Evolutionary conservation across 2,888 invertebrate species (phyloP), one percentile per base, ranked within the genome.

Genomic region (Andrena marginata): DNA sequence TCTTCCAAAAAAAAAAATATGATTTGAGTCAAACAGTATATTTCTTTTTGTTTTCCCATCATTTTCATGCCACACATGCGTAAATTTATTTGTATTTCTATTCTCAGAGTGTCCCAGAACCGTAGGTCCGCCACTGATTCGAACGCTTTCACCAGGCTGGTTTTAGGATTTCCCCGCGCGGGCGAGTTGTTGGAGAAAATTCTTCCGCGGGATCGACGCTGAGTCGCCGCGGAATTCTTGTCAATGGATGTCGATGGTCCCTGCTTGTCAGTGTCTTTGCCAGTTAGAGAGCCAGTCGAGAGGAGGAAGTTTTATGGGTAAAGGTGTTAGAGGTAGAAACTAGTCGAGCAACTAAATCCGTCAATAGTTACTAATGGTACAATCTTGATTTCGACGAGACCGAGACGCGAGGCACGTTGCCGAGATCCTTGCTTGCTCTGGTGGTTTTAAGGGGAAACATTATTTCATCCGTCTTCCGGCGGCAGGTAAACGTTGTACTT

Each of bases 401-500:
- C 31, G 33, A 54, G 29, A 62, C 33, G 29, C 2, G 26, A 33
- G 49, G 10, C 20, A 20, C 31, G 13, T 29, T 59, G 63, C 78
- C 63, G 82, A 80, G 65, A 76, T 78, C 68, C 72, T 83, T 77
- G 75, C 73, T 82, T 75, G 80, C 71, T 65, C 72, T 48, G 63
- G 82, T 62, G 42, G 54, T 80, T 78, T 70, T 67, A 68, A 74
- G 73, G 48, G 74, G 16, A 71, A 83, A 78, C 77, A 85, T 85
- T 81, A 84, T 88, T 87, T 80, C 72, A 84, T 83, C 73, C 77
- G 80, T 81, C 73, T 78, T 80, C 69, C 75, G 78, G 78, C 74
- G 80, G 74, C 69, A 80, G 77, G 75, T 88, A 62, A 88, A 88
- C 89, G 89, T 92, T 90, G 87, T 91, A 91, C 90, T 92, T 92